phyloP scores from a whole-genome alignment of 2,888 invertebrate species.

The Stictocephala bisonia region DNA sequence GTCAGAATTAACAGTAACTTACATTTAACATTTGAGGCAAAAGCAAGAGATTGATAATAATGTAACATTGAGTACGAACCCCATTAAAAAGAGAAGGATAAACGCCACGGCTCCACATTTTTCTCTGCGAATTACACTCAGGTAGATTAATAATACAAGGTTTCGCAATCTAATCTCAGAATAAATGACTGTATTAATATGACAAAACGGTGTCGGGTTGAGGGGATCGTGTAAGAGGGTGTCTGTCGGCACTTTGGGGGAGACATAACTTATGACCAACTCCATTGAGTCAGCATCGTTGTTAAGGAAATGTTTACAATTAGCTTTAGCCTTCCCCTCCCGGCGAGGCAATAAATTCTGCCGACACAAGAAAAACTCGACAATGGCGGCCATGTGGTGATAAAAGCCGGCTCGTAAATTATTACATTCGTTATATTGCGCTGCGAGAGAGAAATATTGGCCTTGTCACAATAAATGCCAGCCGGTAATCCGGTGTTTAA shows the following conservation, averaged over 20 bases:
- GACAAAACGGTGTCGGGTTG: conserved; percentile 38
- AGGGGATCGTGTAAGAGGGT: conserved; percentile 32
- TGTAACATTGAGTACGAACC: too few relatives aligned
- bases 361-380: conserved; percentile 49
- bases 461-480: conserved; percentile 51
- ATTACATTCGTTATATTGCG: conserved; percentile 51
- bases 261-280: conserved; percentile 48
- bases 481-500: conserved; percentile 47
- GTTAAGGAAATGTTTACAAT: conserved; percentile 51
- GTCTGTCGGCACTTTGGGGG: conserved; percentile 45
- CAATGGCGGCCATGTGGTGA: conserved; percentile 51
- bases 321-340: conserved; percentile 48
- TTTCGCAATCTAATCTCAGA: conserved; percentile 12
- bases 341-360: conserved; percentile 48
- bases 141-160: too few relatives aligned
- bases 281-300: conserved; percentile 50
- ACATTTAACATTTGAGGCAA: too few relatives aligned
- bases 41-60: too few relatives aligned
- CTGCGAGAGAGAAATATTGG: conserved; percentile 49
- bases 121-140: too few relatives aligned
- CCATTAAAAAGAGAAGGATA: too few relatives aligned
- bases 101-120: too few relatives aligned
- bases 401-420: conserved; percentile 50
- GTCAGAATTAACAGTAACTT: too few relatives aligned
- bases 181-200: conserved; percentile 38